Conservation (phyloP, 30 jellyfish, hydroid and myxozoan genomes). For the Aurelia sp. region DNA sequence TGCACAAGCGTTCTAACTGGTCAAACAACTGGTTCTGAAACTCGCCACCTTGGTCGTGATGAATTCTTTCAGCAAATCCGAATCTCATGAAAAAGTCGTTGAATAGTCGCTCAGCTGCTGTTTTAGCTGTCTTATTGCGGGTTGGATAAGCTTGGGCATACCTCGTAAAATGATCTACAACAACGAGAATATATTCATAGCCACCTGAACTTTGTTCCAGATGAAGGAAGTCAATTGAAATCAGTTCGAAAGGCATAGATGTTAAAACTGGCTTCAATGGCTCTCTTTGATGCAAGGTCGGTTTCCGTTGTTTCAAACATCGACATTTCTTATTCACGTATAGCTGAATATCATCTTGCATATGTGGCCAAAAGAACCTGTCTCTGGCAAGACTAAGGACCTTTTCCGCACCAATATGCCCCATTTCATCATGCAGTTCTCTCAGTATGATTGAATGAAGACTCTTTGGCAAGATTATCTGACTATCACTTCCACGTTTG, state of each 20-base stretch:
- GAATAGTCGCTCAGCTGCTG: slow-evolving; percentile 54
- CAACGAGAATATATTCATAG: slow-evolving; percentile 21
- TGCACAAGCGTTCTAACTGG: too few species aligned
- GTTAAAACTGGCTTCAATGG: slow-evolving; percentile 28
- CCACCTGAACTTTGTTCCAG: slow-evolving; percentile 41
- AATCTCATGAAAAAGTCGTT: slow-evolving; percentile 27
- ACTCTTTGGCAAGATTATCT: neutral
- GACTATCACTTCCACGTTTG: slow-evolving; percentile 19
- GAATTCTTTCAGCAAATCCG: too few species aligned
- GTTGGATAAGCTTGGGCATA: slow-evolving; percentile 38
- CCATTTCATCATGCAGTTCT: too few species aligned
- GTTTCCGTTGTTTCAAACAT: slow-evolving; percentile 43
- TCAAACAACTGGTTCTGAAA: too few species aligned
- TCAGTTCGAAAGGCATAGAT: slow-evolving; percentile 34
- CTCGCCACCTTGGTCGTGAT: too few species aligned
- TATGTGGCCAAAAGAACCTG: too few species aligned
- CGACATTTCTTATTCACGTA: slow-evolving; percentile 23
- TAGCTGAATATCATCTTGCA: slow-evolving; percentile 26
- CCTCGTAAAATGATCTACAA: slow-evolving; percentile 50
- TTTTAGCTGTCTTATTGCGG: slow-evolving; percentile 45
- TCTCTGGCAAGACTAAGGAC: too few species aligned
- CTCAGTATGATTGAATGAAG: too few species aligned
- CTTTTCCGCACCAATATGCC: too few species aligned
- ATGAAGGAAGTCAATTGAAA: slow-evolving; percentile 43
- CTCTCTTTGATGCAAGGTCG: slow-evolving; percentile 15